Conservation (phyloP, 2,888 invertebrate species). For the Yponomeuta malinellus region DNA sequence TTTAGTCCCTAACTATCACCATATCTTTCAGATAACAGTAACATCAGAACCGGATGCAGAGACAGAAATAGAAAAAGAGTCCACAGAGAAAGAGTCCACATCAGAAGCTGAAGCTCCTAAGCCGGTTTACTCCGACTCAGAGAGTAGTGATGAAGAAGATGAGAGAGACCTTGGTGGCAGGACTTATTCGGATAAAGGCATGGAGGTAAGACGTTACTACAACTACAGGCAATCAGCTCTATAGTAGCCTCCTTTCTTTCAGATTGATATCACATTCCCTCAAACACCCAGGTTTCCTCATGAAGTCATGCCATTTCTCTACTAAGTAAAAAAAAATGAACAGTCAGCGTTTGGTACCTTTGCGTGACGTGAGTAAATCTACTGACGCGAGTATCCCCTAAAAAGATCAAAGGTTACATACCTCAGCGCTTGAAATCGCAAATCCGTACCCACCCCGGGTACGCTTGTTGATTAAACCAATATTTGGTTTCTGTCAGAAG, state of each 20-base stretch:
- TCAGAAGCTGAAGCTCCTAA: constrained; percentile 34
- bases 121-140: constrained; percentile 74
- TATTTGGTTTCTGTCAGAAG: too few species aligned
- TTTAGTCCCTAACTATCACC: background rate
- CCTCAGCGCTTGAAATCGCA: too few species aligned
- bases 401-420: too few species aligned
- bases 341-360: too few species aligned
- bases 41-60: constrained; percentile 54
- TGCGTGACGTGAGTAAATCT: too few species aligned
- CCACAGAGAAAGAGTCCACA: constrained; percentile 19
- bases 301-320: too few species aligned
- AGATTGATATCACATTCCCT: too few species aligned
- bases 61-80: constrained; percentile 21
- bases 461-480: too few species aligned
- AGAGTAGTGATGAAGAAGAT: constrained; percentile 83
- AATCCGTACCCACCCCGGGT: too few species aligned
- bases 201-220: constrained; percentile 73
- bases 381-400: too few species aligned
- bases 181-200: constrained; percentile 84
- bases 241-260: background rate
- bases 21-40: constrained; percentile 53
- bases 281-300: too few species aligned
- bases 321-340: too few species aligned
- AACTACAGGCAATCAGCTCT: background rate
- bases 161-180: constrained; percentile 86